These are phyloP conservation scores for Nasonia longicornis DNA, from an alignment of 1,140 invertebrate genomes.

Conservation along the genomic window DNA sequence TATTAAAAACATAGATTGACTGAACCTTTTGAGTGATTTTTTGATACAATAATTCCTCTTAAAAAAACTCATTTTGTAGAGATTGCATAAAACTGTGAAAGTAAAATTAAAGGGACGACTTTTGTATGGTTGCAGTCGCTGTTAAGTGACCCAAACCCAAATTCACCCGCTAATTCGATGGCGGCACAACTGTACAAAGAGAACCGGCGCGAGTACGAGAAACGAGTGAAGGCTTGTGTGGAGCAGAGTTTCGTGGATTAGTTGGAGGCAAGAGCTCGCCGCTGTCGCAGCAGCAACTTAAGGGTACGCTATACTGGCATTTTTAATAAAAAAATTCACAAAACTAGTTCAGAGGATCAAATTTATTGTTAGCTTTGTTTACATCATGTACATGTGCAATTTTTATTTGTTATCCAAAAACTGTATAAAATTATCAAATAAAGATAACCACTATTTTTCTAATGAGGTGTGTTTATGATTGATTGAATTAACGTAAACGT, in stretches of 20 bases:
- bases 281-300: slow-evolving; percentile 51
- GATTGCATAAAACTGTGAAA: slow-evolving; percentile 44
- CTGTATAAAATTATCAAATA: not conserved
- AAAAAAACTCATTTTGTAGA: slow-evolving; percentile 22
- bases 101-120: slow-evolving; percentile 57
- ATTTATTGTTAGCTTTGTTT: not conserved
- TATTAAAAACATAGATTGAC: no score
- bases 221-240: slow-evolving; percentile 95
- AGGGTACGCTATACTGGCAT: slow-evolving; percentile 47
- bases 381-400: not conserved
- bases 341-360: not conserved
- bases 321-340: slow-evolving; percentile 24
- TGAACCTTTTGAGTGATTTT: not conserved
- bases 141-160: slow-evolving; percentile 96
- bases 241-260: slow-evolving; percentile 97
- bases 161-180: slow-evolving; percentile 96
- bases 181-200: slow-evolving; percentile 96
- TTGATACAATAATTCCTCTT: not conserved
- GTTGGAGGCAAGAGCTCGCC: slow-evolving; percentile 64
- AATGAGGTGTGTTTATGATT: not conserved
- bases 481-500: not conserved
- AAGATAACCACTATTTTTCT: not conserved
- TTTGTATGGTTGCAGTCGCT: slow-evolving; percentile 82
- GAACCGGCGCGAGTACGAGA: slow-evolving; percentile 95
- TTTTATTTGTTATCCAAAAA: not conserved